Base-by-base conservation (phyloP, 1,140 invertebrate species). In the Saccostrea glomerata region DNA sequence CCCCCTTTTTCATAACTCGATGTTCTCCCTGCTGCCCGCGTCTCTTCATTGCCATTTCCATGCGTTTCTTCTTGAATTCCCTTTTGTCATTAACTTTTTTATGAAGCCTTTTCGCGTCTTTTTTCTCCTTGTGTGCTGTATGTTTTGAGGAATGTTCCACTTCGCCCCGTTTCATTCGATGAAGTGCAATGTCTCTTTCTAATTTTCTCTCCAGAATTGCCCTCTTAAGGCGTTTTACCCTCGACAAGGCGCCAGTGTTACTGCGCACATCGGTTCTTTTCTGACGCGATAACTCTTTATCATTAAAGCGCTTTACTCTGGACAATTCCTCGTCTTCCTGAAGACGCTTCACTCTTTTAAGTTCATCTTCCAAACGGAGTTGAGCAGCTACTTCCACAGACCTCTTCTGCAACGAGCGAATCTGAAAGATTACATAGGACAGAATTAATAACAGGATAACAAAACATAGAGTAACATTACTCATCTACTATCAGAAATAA, bases 321-420 rank as follows among this genome's bases (percentile, higher is more conserved):
- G 70, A 77, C 70, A 77, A 77, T 77, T 77, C 70, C 30, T 77
- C 12, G 15, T 77, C 70, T 36, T 77, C 70, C 25, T 77, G 70
- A 77, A 77, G 70, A 77, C 70, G 70, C 25, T 77, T 77, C 13
- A 77, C 70, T 77, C 70, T 36, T 25, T 77, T 77, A 12, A 77
- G 25, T 77, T 77, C 70, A 36, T 77, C 30, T 77, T 77, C 70
- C 30, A 77, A 30, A 77, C 70, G 70, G 30, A 77, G 70, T 77
- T 77, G 70, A 30, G 36, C 70, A 77, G 70, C 70, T 77, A 77
- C 70, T 77, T 77, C 70, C 70, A 77, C 23, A 25, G 70, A 77
- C 25, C 70, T 77, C 70, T 77, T 77, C 25, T 77, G 70, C 25
- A 77, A 77, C 25, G 70, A 36, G 25, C 70, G 70, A 77, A 77